A percentile compares a stretch with the other conserved stretches of the same genome.
Conservation (phyloP, 2,888 invertebrate species). For the Penaeus monodon region DNA sequence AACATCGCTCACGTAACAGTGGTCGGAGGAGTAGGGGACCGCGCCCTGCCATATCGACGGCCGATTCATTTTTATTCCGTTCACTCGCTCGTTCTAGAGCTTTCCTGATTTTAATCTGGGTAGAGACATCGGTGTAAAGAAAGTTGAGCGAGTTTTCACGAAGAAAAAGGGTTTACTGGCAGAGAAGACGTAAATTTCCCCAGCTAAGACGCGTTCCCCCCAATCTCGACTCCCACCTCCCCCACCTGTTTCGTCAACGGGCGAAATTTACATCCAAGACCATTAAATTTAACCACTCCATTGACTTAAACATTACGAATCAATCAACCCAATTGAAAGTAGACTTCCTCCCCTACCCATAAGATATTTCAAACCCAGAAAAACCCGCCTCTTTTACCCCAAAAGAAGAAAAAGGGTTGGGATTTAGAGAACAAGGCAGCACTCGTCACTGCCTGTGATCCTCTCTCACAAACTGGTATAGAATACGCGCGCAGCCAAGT, state of each 20-base stretch:
- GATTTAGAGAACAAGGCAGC: background rate
- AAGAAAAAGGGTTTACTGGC: background rate
- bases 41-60: background rate
- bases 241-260: constrained; percentile 6
- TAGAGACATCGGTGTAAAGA: background rate
- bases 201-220: constrained; percentile 13
- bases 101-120: background rate
- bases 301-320: constrained; percentile 27
- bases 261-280: constrained; percentile 30
- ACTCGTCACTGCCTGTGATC: background rate
- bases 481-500: constrained; percentile 19
- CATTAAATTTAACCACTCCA: constrained; percentile 26
- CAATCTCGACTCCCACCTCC: constrained; percentile 37
- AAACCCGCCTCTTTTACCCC: background rate
- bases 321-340: background rate
- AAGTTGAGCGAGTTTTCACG: background rate
- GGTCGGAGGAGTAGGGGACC: constrained; percentile 34
- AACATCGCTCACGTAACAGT: constrained; percentile 55
- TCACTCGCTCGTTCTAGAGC: background rate
- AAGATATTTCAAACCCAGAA: too few species aligned
- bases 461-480: constrained; percentile 15
- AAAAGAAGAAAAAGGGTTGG: background rate
- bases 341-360: background rate
- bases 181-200: constrained; percentile 3
- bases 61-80: background rate